Evolutionary conservation across 2,113 vertebrate species (phyloP).

Genomic region (Sphaerodactylus townsendi): DNA sequence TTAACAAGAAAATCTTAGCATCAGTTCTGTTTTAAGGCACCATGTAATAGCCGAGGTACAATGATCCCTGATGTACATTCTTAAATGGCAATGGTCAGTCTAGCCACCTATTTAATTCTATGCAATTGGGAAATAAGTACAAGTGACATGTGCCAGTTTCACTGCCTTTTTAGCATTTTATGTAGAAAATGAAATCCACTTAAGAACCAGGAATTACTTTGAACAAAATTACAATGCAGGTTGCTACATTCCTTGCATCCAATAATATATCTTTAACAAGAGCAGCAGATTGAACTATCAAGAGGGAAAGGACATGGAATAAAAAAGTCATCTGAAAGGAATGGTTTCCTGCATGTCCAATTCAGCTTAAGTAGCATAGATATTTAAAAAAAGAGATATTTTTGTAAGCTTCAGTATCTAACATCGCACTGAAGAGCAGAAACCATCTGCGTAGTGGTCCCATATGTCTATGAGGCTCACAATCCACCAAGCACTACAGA

Average conservation of each 20-base stretch:
- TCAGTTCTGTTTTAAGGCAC: conserved; percentile 88
- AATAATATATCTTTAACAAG: conserved; percentile 80
- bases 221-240: conserved; percentile 79
- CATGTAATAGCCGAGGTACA: conserved; percentile 88
- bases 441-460: conserved; percentile 71
- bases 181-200: conserved; percentile 77
- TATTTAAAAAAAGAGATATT: conserved; percentile 71
- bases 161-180: conserved; percentile 80
- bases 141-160: conserved; percentile 82
- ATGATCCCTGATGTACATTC: conserved; percentile 89
- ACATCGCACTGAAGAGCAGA: conserved; percentile 70
- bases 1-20: conserved; percentile 80
- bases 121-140: conserved; percentile 76
- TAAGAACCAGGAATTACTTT: conserved; percentile 79
- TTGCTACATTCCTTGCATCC: conserved; percentile 87
- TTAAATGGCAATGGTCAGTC: conserved; percentile 85
- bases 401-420: conserved; percentile 72
- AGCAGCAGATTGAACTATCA: conserved; percentile 85
- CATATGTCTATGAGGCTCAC: conserved; percentile 55
- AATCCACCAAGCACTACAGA: conserved; percentile 10
- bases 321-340: conserved; percentile 80
- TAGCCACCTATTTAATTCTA: conserved; percentile 84
- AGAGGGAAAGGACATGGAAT: conserved; percentile 81
- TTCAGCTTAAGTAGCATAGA: conserved; percentile 79
- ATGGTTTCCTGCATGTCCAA: conserved; percentile 81